phyloP scores from a whole-genome alignment of 35 echinoderm and acorn worm species.

The Lytechinus pictus region DNA sequence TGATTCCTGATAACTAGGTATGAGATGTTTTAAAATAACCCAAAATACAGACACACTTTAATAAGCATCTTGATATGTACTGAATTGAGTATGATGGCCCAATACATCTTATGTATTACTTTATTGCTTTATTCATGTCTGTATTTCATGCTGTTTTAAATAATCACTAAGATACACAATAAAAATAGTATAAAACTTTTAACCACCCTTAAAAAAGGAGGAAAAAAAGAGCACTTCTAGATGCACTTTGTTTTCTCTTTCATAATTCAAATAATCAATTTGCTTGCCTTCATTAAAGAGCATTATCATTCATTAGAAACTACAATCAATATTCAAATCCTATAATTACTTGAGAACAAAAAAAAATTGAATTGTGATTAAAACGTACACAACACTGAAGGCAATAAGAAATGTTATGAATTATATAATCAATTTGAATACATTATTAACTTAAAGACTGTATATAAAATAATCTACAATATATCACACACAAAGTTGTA shows the following conservation, averaged over 20 bases:
- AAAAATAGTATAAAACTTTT: neutral
- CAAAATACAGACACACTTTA: too few relatives aligned
- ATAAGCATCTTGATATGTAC: too few relatives aligned
- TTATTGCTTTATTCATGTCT: too few relatives aligned
- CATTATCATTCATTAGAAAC: neutral
- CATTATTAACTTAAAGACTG: neutral
- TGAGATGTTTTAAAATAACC: too few relatives aligned
- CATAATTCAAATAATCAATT: neutral
- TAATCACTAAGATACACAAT: neutral
- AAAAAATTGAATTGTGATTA: too few relatives aligned
- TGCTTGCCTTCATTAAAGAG: too few relatives aligned
- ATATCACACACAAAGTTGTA: neutral
- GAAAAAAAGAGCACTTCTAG: neutral
- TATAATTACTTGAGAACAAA: too few relatives aligned
- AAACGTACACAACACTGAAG: too few relatives aligned
- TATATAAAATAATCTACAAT: neutral
- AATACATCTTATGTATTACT: too few relatives aligned
- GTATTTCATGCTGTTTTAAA: neutral
- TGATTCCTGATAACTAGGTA: too few relatives aligned
- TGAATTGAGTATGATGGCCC: too few relatives aligned
- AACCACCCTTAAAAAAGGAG: too few relatives aligned
- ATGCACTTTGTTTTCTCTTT: neutral
- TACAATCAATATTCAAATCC: neutral
- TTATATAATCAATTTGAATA: neutral
- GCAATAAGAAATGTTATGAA: neutral